Conservation (phyloP, 2,888 invertebrate species). For the Plutella xylostella region DNA sequence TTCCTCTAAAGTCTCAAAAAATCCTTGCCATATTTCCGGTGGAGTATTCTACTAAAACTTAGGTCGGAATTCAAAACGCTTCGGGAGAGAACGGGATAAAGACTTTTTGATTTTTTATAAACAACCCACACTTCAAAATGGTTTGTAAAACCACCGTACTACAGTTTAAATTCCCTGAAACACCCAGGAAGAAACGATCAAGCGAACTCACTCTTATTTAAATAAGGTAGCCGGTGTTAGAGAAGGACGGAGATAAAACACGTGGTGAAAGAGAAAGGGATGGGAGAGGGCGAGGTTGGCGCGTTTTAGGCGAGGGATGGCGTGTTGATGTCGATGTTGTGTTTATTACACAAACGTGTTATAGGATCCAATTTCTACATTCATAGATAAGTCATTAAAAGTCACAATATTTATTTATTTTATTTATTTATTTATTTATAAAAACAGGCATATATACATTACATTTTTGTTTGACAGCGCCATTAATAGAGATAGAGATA, state of each 20-base stretch:
- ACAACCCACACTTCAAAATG: constrained; percentile 13
- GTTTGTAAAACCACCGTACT: constrained; percentile 27
- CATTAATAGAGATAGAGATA: too few species aligned
- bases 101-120: constrained; percentile 47
- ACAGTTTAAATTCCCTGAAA: constrained; percentile 31
- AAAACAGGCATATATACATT: too few species aligned
- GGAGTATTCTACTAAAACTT: constrained; percentile 32
- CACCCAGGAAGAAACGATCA: constrained; percentile 23
- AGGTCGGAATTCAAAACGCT: constrained; percentile 29
- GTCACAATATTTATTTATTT: too few species aligned
- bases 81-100: constrained; percentile 34
- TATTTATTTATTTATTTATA: too few species aligned
- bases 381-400: too few species aligned
- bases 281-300: constrained; percentile 44
- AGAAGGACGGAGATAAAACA: constrained; percentile 31
- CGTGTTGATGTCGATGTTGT: constrained; percentile 23
- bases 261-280: constrained; percentile 39
- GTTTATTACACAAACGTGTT: too few species aligned
- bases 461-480: too few species aligned
- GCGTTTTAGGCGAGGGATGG: constrained; percentile 47
- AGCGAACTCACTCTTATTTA: constrained; percentile 59
- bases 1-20: constrained; percentile 27
- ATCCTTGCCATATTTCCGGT: constrained; percentile 51
- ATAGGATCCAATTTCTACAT: too few species aligned
- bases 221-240: constrained; percentile 62